Base-by-base conservation (phyloP, 1,140 invertebrate genomes). In the Drosophila jambulina region DNA sequence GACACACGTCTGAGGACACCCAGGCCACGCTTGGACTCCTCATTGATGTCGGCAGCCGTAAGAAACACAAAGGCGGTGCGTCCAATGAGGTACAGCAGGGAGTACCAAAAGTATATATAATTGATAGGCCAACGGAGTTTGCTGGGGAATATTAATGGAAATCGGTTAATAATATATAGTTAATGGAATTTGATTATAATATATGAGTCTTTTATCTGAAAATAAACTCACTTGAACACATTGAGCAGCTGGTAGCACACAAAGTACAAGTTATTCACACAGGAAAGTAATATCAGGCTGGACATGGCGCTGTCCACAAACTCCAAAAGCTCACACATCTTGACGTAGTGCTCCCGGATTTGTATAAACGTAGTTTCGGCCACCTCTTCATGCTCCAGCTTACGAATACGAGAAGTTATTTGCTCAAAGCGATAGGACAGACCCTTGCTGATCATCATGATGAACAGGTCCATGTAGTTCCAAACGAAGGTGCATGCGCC, bases 191-290 rank as follows among this genome's bases (percentile, higher is more conserved):
- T 34, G 25, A 12, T 25, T 21, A n/a, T 29, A 42, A 9, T 0
- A 21, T 21, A 1, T 15, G 6, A 21, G 29, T 15, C 0, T 0
- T n/a, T 9, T 40, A 15, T 46, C 23, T 4, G 3, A 25, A 19
- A 8, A 0, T 17, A 23, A 13, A 72, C 94, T 46, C 63, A 96
- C 96, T 95, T 94, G 25, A 97, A 93, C 51, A 95, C 95, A 79
- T 96, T 95, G 1, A 96, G 94, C 12, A 97, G 93, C 82, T 96
- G 96, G 2, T 96, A 92, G 74, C 96, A 96, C 34, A 96, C 95
- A 74, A 96, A 96, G 77, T 96, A 96, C 3, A 96, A 92, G 91
- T 96, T 96, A 67, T 95, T 95, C 0, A 94, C 93, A 69, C 95
- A 96, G 0, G 96, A 96, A n/a, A 96, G 85, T 3, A 96, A 91